Base-by-base conservation (phyloP, 2,888 invertebrate species). In the Noctua fimbriata region DNA sequence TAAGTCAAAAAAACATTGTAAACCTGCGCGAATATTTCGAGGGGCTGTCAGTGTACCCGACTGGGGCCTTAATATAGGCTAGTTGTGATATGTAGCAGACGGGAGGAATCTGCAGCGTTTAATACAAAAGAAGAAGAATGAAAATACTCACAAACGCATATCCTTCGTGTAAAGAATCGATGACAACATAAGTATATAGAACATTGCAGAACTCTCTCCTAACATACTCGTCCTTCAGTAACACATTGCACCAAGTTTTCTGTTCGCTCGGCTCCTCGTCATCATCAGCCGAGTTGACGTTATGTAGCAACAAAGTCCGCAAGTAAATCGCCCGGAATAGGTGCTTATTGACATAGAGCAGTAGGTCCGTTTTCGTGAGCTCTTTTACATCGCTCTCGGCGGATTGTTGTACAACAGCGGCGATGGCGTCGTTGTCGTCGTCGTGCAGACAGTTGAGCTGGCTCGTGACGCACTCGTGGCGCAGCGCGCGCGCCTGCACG, bases 81-180 rank as follows among this genome's bases (percentile, higher is more conserved):
- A 24, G 21, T 36, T 70, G 52, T 14, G 14, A 32, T n/a, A 18
- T 72, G 36, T 21, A 72, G 14, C 24, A 28, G 66, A 36, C 16
- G 10, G 69, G 10, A n/a, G 1, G 18, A 24, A 44, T 55, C 18
- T 32, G 6, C 16, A 63, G 36, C 2, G 16, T 76, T 58, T 44
- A 47, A 73, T 44, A 12, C 16, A 47, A 76, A 55, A 5, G 47
- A 58, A 32, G 1, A 9, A 2, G 14, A 3, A 52, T 41, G 28
- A 63, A 63, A 69, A 76, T 87, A 95, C 96, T 95, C 79, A 96
- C 96, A 81, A 93, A 95, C 1, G 92, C 93, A 72, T 95, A 95
- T 18, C 92, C 93, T 21, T 94, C 93, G 75, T 89, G 79, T 60
- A 96, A 84, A 2, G 93, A 85, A n/a, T 84, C 69, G 10, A 95